phyloP scores from a whole-genome alignment of 2,888 invertebrate species.

The Sisyra nigra region DNA sequence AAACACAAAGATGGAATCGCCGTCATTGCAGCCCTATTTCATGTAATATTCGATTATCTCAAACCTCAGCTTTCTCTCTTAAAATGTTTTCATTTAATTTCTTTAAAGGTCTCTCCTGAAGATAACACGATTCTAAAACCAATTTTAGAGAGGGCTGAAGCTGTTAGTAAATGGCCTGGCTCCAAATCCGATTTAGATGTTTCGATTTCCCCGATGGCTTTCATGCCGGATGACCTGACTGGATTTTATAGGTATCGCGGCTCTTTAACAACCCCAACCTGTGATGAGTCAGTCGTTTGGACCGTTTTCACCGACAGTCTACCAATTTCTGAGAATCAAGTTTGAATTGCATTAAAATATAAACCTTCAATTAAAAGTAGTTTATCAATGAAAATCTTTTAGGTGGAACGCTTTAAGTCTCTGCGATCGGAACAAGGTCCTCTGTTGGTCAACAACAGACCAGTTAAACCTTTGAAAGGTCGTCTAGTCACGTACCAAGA shows the following conservation, averaged over 20 bases:
- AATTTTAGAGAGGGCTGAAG: conserved; percentile 13
- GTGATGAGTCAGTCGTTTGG: conserved; percentile 60
- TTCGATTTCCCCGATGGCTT: conserved; percentile 12
- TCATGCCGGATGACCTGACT: conserved; percentile 36
- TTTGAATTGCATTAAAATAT: conserved; percentile 14
- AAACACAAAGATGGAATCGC: conserved; percentile 38
- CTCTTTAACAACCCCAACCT: conserved; percentile 58
- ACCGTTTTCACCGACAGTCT: conserved; percentile 40
- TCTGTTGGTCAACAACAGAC: conserved; percentile 28
- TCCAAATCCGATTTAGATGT: conserved; percentile 8
- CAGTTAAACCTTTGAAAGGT: conserved; percentile 24
- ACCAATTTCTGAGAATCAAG: conserved; percentile 33
- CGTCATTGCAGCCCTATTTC: conserved; percentile 45
- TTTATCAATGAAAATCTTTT: conserved; percentile 9
- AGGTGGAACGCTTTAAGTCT: conserved; percentile 27
- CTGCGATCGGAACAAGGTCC: conserved; percentile 23
- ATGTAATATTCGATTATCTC: conserved; percentile 25
- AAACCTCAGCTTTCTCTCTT: not conserved
- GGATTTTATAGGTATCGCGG: conserved; percentile 50
- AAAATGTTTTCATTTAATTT: conserved; percentile 3
- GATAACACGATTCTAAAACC: not conserved
- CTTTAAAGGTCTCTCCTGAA: not conserved
- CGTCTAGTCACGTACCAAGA: conserved; percentile 16
- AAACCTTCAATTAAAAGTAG: not conserved
- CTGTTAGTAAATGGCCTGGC: conserved; percentile 14